These are phyloP conservation scores for Philopedon plagiatum DNA, from an alignment of 2,888 invertebrate genomes.

Conservation along the genomic window DNA sequence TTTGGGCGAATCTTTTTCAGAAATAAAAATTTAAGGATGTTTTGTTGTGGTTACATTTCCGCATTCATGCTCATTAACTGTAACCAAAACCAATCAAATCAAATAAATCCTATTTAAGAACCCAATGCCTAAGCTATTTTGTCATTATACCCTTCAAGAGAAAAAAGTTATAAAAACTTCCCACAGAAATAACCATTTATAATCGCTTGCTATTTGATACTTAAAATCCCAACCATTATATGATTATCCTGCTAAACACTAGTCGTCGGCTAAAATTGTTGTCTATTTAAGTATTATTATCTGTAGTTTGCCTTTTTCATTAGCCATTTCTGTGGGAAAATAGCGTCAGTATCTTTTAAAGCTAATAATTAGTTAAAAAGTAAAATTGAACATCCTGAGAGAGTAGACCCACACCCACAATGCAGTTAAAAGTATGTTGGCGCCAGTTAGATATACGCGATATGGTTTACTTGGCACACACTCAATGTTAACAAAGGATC, in stretches of 20 bases:
- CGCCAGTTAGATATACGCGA: slow-evolving; percentile 17
- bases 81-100: no score
- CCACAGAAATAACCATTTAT: background rate
- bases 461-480: slow-evolving; percentile 2
- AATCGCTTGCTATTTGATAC: background rate
- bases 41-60: no score
- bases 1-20: no score
- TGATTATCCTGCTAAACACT: background rate
- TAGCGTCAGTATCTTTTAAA: slow-evolving; percentile 10
- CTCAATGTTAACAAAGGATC: background rate
- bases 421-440: slow-evolving; percentile 22
- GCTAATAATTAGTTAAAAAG: slow-evolving; percentile 11
- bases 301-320: slow-evolving; percentile 1
- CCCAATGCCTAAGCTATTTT: no score
- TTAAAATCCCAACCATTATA: slow-evolving; percentile 1
- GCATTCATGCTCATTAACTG: no score
- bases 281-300: slow-evolving; percentile 17
- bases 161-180: background rate
- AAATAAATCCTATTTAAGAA: no score
- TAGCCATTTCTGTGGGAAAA: slow-evolving; percentile 13
- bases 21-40: no score
- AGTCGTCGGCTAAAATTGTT: background rate
- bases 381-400: slow-evolving; percentile 26
- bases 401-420: slow-evolving; percentile 23
- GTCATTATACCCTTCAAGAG: no score